These are phyloP conservation scores for Lindbergichthys nudifrons DNA, from an alignment of 2,797 vertebrate genomes.

Conservation along the genomic window DNA sequence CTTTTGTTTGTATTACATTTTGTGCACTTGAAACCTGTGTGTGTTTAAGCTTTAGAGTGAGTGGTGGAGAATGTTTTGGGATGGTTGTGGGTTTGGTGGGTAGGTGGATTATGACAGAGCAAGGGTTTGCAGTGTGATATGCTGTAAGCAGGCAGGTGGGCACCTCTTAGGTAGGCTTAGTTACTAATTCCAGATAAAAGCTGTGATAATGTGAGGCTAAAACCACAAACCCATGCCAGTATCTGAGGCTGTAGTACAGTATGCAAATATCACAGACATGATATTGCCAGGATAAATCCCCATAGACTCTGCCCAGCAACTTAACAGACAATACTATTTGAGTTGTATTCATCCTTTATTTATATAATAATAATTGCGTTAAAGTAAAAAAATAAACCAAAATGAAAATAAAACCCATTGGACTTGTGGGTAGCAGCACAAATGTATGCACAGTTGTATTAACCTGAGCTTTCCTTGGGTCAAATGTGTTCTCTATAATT, in stretches of 20 bases:
- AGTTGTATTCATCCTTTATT: background rate
- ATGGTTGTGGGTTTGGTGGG: constrained; percentile 63
- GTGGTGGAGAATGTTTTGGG: constrained; percentile 34
- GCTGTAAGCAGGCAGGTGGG: constrained; percentile 59
- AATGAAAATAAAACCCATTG: background rate
- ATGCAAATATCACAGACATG: constrained; percentile 54
- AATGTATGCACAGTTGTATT: background rate
- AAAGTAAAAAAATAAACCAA: background rate
- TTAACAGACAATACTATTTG: constrained; percentile 12
- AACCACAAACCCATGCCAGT: constrained; percentile 60
- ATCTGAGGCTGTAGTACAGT: constrained; percentile 41
- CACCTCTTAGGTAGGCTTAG: constrained; percentile 63
- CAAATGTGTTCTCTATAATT: background rate
- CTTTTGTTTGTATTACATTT: constrained; percentile 25
- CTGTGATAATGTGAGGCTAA: constrained; percentile 66
- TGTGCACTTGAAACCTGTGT: constrained; percentile 33
- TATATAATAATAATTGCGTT: background rate
- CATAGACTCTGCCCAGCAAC: constrained; percentile 5
- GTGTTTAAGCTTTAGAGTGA: constrained; percentile 46
- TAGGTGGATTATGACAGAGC: constrained; percentile 67
- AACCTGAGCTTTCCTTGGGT: too few species aligned
- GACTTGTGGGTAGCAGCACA: background rate
- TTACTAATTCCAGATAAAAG: constrained; percentile 77
- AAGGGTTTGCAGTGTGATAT: constrained; percentile 64
- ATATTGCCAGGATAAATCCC: constrained; percentile 56